Evolutionary conservation across 2,888 invertebrate genomes (phyloP), one percentile per base, ranked within the genome.

Genomic region (Scaptomyza cyrtandrae): DNA sequence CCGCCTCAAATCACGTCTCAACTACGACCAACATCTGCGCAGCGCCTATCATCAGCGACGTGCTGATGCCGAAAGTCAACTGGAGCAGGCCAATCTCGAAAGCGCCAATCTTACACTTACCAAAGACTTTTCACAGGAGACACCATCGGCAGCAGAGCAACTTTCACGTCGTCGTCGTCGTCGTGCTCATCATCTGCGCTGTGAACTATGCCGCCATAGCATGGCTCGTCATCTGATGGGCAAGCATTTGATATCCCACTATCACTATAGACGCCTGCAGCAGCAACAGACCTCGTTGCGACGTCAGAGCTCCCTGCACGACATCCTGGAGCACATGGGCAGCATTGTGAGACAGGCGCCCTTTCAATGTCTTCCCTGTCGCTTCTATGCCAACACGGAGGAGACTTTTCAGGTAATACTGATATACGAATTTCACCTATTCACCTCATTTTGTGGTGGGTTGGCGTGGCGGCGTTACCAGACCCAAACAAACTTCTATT

Each of bases 231-330:
- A 94, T 81, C 92, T 95, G 73, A 95, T 97, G 93, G 97, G 97
- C 41, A 97, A 97, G 89, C 97, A 97, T 92, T 93, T 98, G 66
- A 95, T 97, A 80, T 97, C 97, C 1, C 96, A 96, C 90, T 97
- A 95, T 90, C 97, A 98, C 91, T 96, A 95, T 83, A 94, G 96
- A 67, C 95, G 96, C 88, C 94, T 95, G 68, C 94, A 94, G 57
- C 81, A 78, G 55, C 69, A 54, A 50, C 69, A 53, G 46, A 93
- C 69, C 93, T 94, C 56, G 6, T 6, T 19, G 6, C 65, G 37
- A 0, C 66, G 66, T 6, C 69, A 81, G 52, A 31, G 10, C 16
- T 54, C 94, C 9, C 93, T 94, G 68, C 93, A 93, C 55, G 93
- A 96, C 86, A 94, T 97, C 55, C 93, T 97, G 35, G 94, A 95